Conservation (phyloP, 2,113 vertebrate genomes). For the Promerops cafer region DNA sequence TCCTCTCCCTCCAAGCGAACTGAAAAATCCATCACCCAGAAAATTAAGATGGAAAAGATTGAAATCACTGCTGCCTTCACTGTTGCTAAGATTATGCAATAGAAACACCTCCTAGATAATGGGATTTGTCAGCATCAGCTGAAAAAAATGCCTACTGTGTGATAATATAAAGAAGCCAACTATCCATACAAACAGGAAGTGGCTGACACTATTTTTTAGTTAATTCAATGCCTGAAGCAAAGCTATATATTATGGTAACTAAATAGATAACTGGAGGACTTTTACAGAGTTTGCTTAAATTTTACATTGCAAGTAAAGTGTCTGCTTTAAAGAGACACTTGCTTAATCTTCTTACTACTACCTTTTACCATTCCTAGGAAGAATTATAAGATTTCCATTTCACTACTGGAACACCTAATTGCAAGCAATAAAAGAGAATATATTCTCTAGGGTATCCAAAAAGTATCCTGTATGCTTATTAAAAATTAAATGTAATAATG, state of each 20-base stretch:
- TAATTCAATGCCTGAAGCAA: neutral
- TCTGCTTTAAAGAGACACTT: neutral
- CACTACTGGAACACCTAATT: neutral
- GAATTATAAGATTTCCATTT: neutral
- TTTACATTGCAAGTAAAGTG: neutral
- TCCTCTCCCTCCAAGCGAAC: neutral
- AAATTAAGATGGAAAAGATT: neutral
- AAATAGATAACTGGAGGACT: neutral
- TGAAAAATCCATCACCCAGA: neutral
- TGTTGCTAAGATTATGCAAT: neutral
- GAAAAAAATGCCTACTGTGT: neutral
- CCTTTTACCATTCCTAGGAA: neutral
- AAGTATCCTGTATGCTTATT: neutral
- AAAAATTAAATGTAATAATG: neutral
- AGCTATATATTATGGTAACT: neutral
- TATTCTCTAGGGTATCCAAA: neutral
- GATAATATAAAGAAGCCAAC: neutral
- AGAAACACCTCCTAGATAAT: neutral
- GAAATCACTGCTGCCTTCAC: neutral
- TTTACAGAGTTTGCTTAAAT: neutral
- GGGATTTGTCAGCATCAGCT: slow-evolving; percentile 9
- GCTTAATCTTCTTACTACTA: neutral
- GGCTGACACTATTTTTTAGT: neutral
- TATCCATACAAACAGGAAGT: neutral
- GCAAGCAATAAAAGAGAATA: neutral